Evolutionary conservation across 2,797 vertebrate species (phyloP).

Genomic region (Stomatorhinus walkeri): DNA sequence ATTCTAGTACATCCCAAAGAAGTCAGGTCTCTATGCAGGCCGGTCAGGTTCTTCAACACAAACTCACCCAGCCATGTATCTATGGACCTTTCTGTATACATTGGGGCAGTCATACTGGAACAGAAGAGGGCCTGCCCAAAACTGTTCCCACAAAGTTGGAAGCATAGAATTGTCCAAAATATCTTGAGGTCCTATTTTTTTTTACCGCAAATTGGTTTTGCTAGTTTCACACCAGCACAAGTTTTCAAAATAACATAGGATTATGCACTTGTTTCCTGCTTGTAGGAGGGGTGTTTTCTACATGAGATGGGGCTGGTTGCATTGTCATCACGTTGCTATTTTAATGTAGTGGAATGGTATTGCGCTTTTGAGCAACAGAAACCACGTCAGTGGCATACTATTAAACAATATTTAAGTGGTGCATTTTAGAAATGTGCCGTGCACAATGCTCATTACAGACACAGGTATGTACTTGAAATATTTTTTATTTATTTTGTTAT

Average conservation of each 20-base stretch:
- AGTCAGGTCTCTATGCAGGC: neutral
- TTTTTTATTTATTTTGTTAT: neutral
- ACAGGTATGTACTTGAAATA: neutral
- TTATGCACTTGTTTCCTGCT: neutral
- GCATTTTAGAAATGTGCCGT: neutral
- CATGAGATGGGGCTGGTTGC: neutral
- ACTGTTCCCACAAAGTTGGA: neutral
- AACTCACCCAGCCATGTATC: neutral
- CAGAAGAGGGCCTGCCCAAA: neutral
- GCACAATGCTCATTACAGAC: neutral
- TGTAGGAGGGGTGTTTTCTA: neutral
- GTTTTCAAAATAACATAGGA: neutral
- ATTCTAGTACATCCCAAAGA: neutral
- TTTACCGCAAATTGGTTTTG: neutral
- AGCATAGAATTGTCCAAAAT: neutral
- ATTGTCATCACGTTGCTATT: neutral
- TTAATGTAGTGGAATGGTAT: neutral
- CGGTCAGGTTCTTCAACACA: neutral
- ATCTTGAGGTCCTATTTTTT: neutral
- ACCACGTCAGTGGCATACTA: neutral
- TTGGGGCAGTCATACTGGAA: neutral
- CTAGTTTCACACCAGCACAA: neutral
- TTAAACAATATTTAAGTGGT: neutral
- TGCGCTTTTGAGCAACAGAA: neutral
- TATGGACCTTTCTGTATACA: neutral